Base-by-base conservation (phyloP, 2,888 invertebrate species). In the Lasioglossum vierecki region DNA sequence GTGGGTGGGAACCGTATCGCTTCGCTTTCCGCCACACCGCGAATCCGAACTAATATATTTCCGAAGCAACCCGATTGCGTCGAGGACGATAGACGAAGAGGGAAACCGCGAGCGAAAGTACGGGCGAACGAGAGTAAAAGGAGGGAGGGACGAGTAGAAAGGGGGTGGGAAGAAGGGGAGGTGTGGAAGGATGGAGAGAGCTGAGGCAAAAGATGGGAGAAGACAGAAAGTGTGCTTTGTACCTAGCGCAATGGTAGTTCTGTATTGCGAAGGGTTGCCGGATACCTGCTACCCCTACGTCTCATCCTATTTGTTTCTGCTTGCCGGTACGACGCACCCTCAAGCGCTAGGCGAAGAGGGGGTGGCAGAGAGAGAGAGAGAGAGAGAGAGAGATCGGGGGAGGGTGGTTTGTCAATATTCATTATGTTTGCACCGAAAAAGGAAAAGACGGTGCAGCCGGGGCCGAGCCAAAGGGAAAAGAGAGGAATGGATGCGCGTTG, bases 41-140 rank as follows among this genome's bases (percentile, higher is more conserved):
- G 89, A 92, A 92, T 92, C 91, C 89, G 89, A 88, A 92, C 91
- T 93, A 92, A 93, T 93, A 93, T 92, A 92, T 93, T 92, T 93
- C 88, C 91, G 87, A 89, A 82, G 91, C 89, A 91, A 92, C 90
- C 91, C 91, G 91, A 92, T 92, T 92, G 91, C 90, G 89, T 79
- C 88, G 88, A 85, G 80, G 78, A 86, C 84, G 86, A 88, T 77
- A 76, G 84, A 80, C 79, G 80, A 74, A 79, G 81, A 75, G 87
- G 57, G 83, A 72, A 80, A 81, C 66, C 76, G 70, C 26, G 44
- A 30, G 30, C 30, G 80, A 41, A n/a, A 35, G 63, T 46, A 63
- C 26, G 53, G 71, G 76, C 71, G 79, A 57, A 74, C 73, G 71
- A 66, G 35, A 80, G 79, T 41, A 75, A 75, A 68, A 60, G 76